Evolutionary conservation across 2,888 invertebrate genomes (phyloP), one percentile per base, ranked within the genome.

Genomic region (Drepana falcataria): DNA sequence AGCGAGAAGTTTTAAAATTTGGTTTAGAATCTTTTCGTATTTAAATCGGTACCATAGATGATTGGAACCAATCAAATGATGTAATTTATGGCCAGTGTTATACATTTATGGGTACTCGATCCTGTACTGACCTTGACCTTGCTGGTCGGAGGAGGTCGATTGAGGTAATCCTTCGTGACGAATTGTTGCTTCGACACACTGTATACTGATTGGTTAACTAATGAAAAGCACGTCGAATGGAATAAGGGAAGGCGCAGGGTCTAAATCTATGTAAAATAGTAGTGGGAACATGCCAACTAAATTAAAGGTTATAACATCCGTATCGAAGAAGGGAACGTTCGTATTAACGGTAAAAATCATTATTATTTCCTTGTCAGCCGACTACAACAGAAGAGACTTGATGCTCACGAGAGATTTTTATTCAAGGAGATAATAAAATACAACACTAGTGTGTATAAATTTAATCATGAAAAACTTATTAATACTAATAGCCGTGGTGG

Each of bases 11-110:
- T 71, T 70, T 69, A 67, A 74, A 78, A 34, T 74, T 73, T 72
- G 71, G 66, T 66, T 66, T 60, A 66, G 68, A 64, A 65, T 66
- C 51, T 66, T 58, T 21, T 66, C 77, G 72, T 69, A 74, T 79
- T 85, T 84, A 83, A 83, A 86, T 83, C 79, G 82, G 77, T 69
- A 77, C 76, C 77, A 73, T 77, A 68, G 72, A 79, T 87, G 84
- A 87, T 88, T 87, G 87, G 88, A 87, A 86, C 87, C 83, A 85
- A 89, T 90, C 83, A 85, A 83, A 87, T 82, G 77, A 79, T 77
- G 73, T 86, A 79, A 83, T 90, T 88, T 88, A 90, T 80, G 77
- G 73, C 68, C 77, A 64, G 74, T 73, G 75, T 76, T 71, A 73
- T 74, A 44, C 44, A 9, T 44, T 44, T 44, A 44, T 44, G 66